phyloP scores from a whole-genome alignment of 2,797 vertebrate species.

The Eulemur albifrons region DNA sequence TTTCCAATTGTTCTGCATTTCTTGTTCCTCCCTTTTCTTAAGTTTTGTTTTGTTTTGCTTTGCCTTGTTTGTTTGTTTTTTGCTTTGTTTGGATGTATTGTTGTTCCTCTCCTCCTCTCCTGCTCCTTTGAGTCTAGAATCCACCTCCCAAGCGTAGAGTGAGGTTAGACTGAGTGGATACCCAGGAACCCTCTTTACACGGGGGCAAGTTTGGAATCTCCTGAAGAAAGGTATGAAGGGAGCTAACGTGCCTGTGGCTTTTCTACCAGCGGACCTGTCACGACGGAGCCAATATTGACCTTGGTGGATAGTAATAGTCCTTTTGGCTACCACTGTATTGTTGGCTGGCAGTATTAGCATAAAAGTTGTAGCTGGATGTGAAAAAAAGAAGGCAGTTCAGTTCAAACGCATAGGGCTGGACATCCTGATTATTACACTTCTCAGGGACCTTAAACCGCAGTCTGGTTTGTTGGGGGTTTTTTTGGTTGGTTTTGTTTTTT shows the following conservation, averaged over 20 bases:
- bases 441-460: background rate
- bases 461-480: background rate
- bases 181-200: background rate
- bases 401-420: background rate
- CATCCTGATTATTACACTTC: background rate
- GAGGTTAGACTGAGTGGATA: background rate
- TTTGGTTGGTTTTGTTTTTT: too few relatives aligned
- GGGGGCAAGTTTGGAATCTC: background rate
- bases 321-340: background rate
- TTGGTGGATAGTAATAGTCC: background rate
- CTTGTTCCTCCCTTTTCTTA: slow-evolving; percentile 60
- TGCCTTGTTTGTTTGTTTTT: slow-evolving; percentile 41
- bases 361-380: background rate
- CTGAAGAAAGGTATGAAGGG: background rate
- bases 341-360: background rate
- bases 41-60: background rate
- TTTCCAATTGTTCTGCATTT: slow-evolving; percentile 61
- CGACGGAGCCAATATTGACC: background rate
- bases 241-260: background rate
- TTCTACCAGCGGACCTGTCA: background rate
- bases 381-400: background rate
- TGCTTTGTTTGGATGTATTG: slow-evolving; percentile 3
- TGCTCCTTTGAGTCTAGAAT: slow-evolving; percentile 28
- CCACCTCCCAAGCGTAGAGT: background rate
- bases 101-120: slow-evolving; percentile 58